Conservation (phyloP, 2,888 invertebrate species). For the Amphipyra berbera region DNA sequence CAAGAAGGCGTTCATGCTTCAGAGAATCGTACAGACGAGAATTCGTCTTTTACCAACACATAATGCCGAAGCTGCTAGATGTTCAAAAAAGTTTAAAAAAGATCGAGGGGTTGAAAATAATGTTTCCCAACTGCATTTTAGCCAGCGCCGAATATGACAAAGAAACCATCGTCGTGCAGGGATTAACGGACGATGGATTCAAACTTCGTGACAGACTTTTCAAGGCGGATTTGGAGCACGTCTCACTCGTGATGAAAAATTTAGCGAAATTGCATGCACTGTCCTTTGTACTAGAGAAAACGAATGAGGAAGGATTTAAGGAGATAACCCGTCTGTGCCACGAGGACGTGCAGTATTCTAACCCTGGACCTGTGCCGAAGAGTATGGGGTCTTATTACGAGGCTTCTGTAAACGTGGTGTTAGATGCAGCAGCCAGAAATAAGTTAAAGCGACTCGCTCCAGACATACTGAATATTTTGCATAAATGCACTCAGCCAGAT, state of each 20-base stretch:
- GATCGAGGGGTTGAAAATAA: constrained; percentile 78
- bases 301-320: constrained; percentile 66
- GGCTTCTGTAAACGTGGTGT: constrained; percentile 72
- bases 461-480: constrained; percentile 68
- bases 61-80: constrained; percentile 70
- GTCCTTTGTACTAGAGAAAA: constrained; percentile 71
- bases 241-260: constrained; percentile 73
- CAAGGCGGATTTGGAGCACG: constrained; percentile 69
- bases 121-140: constrained; percentile 75
- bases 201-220: constrained; percentile 67
- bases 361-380: constrained; percentile 67
- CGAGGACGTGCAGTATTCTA: constrained; percentile 75
- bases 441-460: constrained; percentile 68
- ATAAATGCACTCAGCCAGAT: constrained; percentile 69
- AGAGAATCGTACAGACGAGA: constrained; percentile 74
- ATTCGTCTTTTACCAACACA: constrained; percentile 64
- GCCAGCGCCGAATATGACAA: constrained; percentile 69
- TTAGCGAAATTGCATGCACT: constrained; percentile 79
- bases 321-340: constrained; percentile 65
- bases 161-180: constrained; percentile 69
- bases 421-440: constrained; percentile 63
- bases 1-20: constrained; percentile 66
- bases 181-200: constrained; percentile 55
- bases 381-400: constrained; percentile 72
- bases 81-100: constrained; percentile 71